Evolutionary conservation across 2,797 vertebrate genomes (phyloP).

Genomic region (Parotocinclus haroldoi): DNA sequence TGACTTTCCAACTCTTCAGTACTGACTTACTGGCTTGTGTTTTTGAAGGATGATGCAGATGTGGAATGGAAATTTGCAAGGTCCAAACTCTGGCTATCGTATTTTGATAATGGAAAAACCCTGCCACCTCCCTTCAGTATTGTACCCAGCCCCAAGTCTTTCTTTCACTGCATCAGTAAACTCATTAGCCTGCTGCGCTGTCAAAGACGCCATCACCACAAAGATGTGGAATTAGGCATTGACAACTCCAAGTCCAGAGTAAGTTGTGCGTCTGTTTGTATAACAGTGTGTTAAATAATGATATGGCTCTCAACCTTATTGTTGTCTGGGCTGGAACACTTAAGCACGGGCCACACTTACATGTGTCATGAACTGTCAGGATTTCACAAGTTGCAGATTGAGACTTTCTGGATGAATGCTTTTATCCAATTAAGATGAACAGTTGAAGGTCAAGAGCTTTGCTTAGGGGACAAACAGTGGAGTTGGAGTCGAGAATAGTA

Average conservation of each 20-base stretch:
- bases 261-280: constrained; percentile 23
- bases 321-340: no score
- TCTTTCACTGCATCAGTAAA: constrained; percentile 76
- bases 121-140: constrained; percentile 85
- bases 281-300: no score
- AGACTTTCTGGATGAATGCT: no score
- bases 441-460: no score
- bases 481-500: no score
- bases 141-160: constrained; percentile 84
- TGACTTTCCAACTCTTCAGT: neutral
- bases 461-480: no score
- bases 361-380: no score
- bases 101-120: constrained; percentile 86
- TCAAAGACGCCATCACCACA: constrained; percentile 71
- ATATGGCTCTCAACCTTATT: no score
- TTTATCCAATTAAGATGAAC: no score
- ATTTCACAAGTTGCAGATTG: no score
- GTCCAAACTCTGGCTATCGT: constrained; percentile 85
- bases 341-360: no score
- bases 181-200: constrained; percentile 74
- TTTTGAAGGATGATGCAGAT: constrained; percentile 79
- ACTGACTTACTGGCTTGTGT: constrained; percentile 3
- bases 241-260: constrained; percentile 83
- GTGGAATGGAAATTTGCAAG: constrained; percentile 89
- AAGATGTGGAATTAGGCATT: constrained; percentile 80